phyloP scores from a whole-genome alignment of 30 jellyfish, hydroid and myxozoan genomes.

The Aurelia aurita region DNA sequence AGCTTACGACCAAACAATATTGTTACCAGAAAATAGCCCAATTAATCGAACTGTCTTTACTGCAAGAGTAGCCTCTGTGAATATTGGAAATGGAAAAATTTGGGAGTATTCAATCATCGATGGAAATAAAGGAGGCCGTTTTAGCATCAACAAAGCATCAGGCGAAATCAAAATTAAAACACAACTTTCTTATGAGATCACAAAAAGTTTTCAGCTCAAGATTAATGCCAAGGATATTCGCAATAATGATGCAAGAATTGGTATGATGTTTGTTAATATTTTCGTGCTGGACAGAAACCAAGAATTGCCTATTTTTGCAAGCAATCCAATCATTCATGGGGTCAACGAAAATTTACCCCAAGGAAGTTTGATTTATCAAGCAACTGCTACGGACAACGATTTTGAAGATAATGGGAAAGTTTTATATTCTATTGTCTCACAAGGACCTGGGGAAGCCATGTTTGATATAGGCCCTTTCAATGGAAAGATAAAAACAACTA shows the following conservation, averaged over 20 bases:
- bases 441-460: constrained; percentile 83
- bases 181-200: constrained; percentile 45
- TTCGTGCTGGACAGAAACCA: constrained; percentile 61
- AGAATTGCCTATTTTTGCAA: constrained; percentile 61
- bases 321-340: constrained; percentile 69
- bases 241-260: constrained; percentile 10
- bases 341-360: constrained; percentile 52
- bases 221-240: constrained; percentile 70
- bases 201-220: constrained; percentile 49
- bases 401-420: constrained; percentile 63
- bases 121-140: constrained; percentile 74
- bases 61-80: constrained; percentile 9
- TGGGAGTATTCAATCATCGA: constrained; percentile 59
- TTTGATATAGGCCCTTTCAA: constrained; percentile 79
- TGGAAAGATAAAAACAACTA: constrained; percentile 72
- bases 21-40: constrained; percentile 49
- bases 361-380: constrained; percentile 36
- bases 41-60: constrained; percentile 22
- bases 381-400: constrained; percentile 80
- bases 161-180: constrained; percentile 63
- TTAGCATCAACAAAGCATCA: constrained; percentile 34
- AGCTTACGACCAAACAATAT: constrained; percentile 2
- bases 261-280: constrained; percentile 54
- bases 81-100: neutral
- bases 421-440: constrained; percentile 74